phyloP scores from a whole-genome alignment of 2,797 vertebrate genomes.

The Siniperca scherzeri region DNA sequence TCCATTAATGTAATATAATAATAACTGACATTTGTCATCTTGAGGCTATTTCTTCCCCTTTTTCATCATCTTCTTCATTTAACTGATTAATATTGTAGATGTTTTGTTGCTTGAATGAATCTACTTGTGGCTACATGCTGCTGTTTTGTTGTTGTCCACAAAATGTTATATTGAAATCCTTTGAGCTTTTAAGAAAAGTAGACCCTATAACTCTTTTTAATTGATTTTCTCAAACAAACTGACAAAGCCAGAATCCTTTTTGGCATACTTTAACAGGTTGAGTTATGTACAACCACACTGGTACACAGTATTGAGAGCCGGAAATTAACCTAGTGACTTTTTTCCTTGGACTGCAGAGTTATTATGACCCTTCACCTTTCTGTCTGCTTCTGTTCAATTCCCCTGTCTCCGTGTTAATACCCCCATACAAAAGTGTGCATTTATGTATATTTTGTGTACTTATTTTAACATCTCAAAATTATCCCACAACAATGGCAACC shows the following conservation, averaged over 20 bases:
- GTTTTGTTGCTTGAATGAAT: conserved; percentile 3
- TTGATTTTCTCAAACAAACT: conserved; percentile 4
- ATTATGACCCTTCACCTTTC: not conserved
- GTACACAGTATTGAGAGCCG: not conserved
- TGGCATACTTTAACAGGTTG: not conserved
- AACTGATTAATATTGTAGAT: not conserved
- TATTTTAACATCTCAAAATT: conserved; percentile 11
- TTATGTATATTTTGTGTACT: not conserved
- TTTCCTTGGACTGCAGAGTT: not conserved
- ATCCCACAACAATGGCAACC: conserved; percentile 18
- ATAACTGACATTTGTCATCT: not conserved
- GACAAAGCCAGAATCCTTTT: conserved; percentile 6
- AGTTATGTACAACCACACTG: not conserved
- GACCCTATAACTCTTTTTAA: not conserved
- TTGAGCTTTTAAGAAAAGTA: not conserved
- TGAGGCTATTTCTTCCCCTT: not conserved
- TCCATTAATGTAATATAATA: not conserved
- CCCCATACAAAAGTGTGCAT: not conserved
- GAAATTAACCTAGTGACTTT: not conserved
- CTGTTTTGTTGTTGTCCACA: conserved; percentile 3
- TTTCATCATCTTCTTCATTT: not conserved
- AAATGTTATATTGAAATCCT: conserved; percentile 14
- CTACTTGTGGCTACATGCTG: not conserved
- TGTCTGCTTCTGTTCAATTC: not conserved
- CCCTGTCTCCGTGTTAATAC: not conserved